Conservation (phyloP, 2,797 vertebrate genomes). For the Enteromius fasciolatus region DNA sequence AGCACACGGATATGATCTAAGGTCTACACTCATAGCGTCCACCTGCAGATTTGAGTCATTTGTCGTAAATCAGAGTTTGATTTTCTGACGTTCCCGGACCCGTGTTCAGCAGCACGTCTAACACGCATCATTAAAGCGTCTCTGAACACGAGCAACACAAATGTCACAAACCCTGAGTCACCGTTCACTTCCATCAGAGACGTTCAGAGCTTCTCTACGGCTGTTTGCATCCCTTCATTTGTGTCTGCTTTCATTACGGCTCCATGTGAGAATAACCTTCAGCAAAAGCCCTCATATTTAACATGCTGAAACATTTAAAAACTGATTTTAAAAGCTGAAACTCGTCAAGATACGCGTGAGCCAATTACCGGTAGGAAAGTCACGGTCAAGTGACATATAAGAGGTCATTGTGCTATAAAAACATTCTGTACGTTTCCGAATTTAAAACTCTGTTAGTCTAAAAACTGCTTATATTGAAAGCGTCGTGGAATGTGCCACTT, state of each 20-base stretch:
- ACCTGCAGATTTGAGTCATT: background rate
- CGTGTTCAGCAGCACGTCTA: background rate
- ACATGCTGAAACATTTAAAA: background rate
- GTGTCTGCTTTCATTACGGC: background rate
- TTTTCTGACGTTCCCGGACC: background rate
- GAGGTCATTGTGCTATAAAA: background rate
- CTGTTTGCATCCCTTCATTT: background rate
- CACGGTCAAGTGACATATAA: no score
- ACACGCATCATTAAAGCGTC: background rate
- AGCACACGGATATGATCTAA: background rate
- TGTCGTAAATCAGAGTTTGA: background rate
- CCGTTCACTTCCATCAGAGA: background rate
- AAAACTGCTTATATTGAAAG: background rate
- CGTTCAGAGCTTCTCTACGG: background rate
- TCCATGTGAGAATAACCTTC: background rate
- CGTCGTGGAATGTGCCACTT: background rate
- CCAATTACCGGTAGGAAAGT: background rate
- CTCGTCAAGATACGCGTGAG: background rate
- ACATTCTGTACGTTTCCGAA: background rate
- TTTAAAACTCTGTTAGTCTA: background rate
- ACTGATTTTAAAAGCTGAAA: background rate
- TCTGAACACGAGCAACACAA: background rate
- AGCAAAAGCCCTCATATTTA: background rate
- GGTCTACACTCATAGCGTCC: background rate
- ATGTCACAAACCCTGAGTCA: slow-evolving; percentile 1